Base-by-base conservation (phyloP, 1,140 invertebrate species). In the Drosophila punjabiensis region DNA sequence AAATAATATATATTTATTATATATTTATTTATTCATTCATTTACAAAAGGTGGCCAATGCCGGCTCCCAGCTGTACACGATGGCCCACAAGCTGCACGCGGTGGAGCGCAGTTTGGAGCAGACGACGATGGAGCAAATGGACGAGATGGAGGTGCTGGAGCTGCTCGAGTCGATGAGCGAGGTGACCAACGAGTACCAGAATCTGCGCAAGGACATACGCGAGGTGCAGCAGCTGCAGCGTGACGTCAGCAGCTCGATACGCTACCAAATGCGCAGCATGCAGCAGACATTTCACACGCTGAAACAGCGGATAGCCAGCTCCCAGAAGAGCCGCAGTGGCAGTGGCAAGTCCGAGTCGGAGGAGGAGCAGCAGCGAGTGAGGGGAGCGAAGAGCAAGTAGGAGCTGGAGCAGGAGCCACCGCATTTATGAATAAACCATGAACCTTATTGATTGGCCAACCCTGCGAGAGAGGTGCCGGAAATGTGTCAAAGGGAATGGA, bases 191-290 rank as follows among this genome's bases (percentile, higher is more conserved):
- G 95, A 95, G 81, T 95, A 95, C 80, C 94, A 95, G 79, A 94
- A 94, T 24, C 86, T 95, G 48, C 94, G 94, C 53, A 94, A 94
- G 92, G 94, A 95, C 85, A 94, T 95, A 70, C 92, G 93, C 45
- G 94, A 95, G 70, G 93, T 95, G 75, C 94, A 95, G 59, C 94
- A 95, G 73, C 81, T 95, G 55, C 94, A 95, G 76, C 94, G 94
- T 78, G 94, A 95, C 91, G 92, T 95, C 65, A 94, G 94, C 37
- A 94, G 93, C 80, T 94, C 94, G 13, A 93, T 95, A 58, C 91
- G 90, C 53, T 92, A 81, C 76, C 91, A 93, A 37, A 93, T 93
- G 92, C 79, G 82, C 52, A 81, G 59, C 61, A 93, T 93, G 92
- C 86, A 92, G 64, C 85, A 92, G 47, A 93, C 92, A 10, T 93